phyloP scores from a whole-genome alignment of 37 sponge, comb jelly and placozoan species.

The Chondrosia reniformis region DNA sequence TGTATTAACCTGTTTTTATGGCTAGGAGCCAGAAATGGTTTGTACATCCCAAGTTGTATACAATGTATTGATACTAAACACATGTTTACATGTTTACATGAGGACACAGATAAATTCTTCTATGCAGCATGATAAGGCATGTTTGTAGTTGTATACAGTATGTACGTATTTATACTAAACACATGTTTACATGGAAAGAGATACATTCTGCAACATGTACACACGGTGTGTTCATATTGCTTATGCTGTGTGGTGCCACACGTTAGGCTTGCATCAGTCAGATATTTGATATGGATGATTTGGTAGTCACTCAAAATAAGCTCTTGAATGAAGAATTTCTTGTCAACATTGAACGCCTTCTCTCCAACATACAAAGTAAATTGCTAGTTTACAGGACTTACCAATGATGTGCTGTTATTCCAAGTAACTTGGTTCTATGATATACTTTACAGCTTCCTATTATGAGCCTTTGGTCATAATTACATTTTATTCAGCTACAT shows the following conservation, averaged over 20 bases:
- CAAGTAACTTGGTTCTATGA: too few relatives aligned
- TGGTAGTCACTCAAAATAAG: conserved; percentile 61
- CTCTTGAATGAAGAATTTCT: conserved; percentile 59
- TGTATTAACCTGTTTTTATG: too few relatives aligned
- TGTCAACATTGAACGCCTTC: conserved; percentile 31
- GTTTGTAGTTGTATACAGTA: not conserved
- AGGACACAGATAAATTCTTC: too few relatives aligned
- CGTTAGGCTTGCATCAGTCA: conserved; percentile 63
- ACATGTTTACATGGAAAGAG: not conserved
- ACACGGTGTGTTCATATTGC: not conserved
- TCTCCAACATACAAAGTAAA: conserved; percentile 36
- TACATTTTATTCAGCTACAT: too few relatives aligned
- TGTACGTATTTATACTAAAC: not conserved
- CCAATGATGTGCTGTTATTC: too few relatives aligned
- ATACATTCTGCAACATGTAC: not conserved
- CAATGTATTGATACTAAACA: not conserved
- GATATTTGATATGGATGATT: conserved; percentile 62
- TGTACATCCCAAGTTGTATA: too few relatives aligned
- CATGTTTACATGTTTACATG: not conserved
- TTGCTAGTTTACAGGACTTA: too few relatives aligned
- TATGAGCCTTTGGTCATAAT: too few relatives aligned
- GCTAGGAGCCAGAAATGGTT: too few relatives aligned
- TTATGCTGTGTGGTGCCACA: not conserved
- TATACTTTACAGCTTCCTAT: too few relatives aligned
- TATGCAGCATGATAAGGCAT: too few relatives aligned